Evolutionary conservation across 2,888 invertebrate species (phyloP).

Genomic region (Allophyes oxyacanthae): DNA sequence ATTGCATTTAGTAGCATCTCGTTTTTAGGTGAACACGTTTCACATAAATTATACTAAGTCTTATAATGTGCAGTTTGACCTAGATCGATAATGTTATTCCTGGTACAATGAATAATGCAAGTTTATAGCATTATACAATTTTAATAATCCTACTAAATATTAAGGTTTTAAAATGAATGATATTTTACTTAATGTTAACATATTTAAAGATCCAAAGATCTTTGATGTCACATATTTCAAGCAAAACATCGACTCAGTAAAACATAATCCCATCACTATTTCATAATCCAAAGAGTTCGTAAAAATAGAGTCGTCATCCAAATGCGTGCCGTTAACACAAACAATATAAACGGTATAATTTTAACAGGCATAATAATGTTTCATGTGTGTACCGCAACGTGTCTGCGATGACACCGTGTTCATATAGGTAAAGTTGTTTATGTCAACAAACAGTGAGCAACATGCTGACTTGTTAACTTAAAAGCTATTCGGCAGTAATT

Average conservation of each 20-base stretch:
- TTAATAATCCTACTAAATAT: conserved; percentile 27
- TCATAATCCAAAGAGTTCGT: conserved; percentile 28
- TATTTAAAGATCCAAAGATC: too few species aligned
- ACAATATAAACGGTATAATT: conserved; percentile 60
- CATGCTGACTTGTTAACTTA: conserved; percentile 1
- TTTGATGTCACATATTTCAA: too few species aligned
- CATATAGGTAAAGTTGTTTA: conserved; percentile 5
- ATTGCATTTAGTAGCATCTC: conserved; percentile 6
- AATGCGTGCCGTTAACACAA: conserved; percentile 41
- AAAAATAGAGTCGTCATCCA: conserved; percentile 17
- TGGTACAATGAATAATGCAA: conserved; percentile 25
- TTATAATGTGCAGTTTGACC: conserved; percentile 38
- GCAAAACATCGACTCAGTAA: conserved; percentile 7
- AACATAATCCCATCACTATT: conserved; percentile 27
- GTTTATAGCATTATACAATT: conserved; percentile 14
- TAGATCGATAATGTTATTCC: conserved; percentile 36
- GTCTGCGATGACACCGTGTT: conserved; percentile 22
- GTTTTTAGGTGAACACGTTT: conserved; percentile 29
- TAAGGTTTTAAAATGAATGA: too few species aligned
- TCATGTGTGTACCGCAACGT: conserved; percentile 23
- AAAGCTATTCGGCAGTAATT: too few species aligned
- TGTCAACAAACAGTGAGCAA: conserved; percentile 19
- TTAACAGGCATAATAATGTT: conserved; percentile 56
- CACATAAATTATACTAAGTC: conserved; percentile 35
- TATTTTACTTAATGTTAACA: too few species aligned